A percentile compares a stretch with the other conserved stretches of the same genome.
Evolutionary conservation across 2,797 vertebrate genomes (phyloP).

Genomic region (Sebastes nivosus): DNA sequence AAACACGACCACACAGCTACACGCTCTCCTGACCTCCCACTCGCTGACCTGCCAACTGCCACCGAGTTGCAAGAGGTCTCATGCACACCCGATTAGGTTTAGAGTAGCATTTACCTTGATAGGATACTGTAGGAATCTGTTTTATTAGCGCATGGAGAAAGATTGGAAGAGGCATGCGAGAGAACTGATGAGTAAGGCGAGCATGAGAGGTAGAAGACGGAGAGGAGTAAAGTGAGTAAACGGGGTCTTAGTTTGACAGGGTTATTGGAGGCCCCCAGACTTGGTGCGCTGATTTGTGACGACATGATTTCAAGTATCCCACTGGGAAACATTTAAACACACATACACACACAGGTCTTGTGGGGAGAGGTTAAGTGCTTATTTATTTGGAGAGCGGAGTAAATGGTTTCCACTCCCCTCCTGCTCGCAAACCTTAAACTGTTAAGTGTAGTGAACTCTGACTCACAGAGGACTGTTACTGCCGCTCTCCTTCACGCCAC

Average conservation of each 20-base stretch:
- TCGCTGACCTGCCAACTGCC: constrained; percentile 48
- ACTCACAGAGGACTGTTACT: constrained; percentile 63
- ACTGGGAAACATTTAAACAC: constrained; percentile 63
- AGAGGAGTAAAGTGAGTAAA: constrained; percentile 53
- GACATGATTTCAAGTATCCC: constrained; percentile 58
- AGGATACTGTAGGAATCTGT: constrained; percentile 21
- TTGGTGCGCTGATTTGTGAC: constrained; percentile 73
- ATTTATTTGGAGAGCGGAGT: constrained; percentile 80
- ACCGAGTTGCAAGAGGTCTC: constrained; percentile 23
- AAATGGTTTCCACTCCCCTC: constrained; percentile 78
- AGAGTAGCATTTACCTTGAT: constrained; percentile 32
- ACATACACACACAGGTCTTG: constrained; percentile 66
- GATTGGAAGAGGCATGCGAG: neutral
- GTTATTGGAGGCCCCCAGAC: constrained; percentile 69
- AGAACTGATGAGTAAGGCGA: constrained; percentile 24
- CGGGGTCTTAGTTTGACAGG: constrained; percentile 66
- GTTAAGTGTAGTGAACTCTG: constrained; percentile 80
- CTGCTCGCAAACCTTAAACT: constrained; percentile 73
- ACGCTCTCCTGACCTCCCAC: constrained; percentile 55
- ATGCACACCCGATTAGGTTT: neutral
- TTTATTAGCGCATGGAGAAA: constrained; percentile 31
- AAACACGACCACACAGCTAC: constrained; percentile 71
- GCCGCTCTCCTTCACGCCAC: constrained; percentile 40
- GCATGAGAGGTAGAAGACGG: constrained; percentile 37
- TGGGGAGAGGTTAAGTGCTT: constrained; percentile 82